These are phyloP conservation scores for Oikopleura dioica DNA, from an alignment of 23 tunicate species.

Conservation along the genomic window DNA sequence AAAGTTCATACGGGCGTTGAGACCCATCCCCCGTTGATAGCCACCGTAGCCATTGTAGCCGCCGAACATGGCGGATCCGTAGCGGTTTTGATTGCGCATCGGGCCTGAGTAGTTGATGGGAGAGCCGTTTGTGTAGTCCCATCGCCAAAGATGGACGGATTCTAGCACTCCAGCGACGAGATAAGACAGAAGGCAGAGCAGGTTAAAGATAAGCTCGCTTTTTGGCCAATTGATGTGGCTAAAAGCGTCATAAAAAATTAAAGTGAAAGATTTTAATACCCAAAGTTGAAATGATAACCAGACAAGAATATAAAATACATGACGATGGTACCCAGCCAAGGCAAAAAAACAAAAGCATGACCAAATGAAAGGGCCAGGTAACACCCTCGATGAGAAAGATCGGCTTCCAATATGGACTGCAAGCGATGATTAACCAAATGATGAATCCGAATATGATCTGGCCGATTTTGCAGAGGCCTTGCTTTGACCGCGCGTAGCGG, in stretches of 20 bases:
- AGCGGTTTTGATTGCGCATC: background rate
- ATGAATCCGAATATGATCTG: background rate
- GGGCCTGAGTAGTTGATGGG: background rate
- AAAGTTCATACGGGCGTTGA: constrained; percentile 22
- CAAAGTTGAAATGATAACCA: constrained; percentile 47
- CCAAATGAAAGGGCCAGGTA: constrained; percentile 91
- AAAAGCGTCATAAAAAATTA: background rate
- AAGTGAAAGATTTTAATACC: background rate
- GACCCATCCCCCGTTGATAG: background rate
- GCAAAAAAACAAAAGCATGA: constrained; percentile 35
- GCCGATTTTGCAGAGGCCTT: constrained; percentile 67
- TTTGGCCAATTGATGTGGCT: constrained; percentile 68
- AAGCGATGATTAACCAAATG: constrained; percentile 35
- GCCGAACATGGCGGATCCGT: background rate
- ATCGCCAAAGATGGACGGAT: constrained; percentile 80
- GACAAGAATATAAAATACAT: constrained; percentile 37
- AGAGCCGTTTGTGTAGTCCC: constrained; percentile 24
- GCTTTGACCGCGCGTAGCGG: constrained; percentile 46
- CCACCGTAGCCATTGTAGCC: background rate
- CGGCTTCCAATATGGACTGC: constrained; percentile 51
- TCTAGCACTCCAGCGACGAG: constrained; percentile 42
- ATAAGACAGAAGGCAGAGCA: constrained; percentile 9
- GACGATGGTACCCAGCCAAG: constrained; percentile 30
- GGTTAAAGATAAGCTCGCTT: constrained; percentile 28
- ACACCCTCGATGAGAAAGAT: constrained; percentile 50